Conservation (phyloP, 2,888 invertebrate species). For the Meandrusa payeni region DNA sequence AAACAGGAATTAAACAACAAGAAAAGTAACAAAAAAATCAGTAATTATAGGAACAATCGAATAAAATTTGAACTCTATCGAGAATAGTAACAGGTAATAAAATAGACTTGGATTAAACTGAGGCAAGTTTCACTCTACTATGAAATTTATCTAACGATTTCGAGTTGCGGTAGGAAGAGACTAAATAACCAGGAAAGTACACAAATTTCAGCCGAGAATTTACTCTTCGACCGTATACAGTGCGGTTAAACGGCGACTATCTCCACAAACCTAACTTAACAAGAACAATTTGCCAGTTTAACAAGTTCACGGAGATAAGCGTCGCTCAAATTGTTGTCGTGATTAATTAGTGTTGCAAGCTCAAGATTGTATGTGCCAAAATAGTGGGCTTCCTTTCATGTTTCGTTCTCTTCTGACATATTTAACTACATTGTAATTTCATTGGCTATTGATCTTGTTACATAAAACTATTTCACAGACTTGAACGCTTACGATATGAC, state of each 20-base stretch:
- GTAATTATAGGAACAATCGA: too few species aligned
- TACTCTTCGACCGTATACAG: slow-evolving; percentile 36
- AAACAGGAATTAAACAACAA: too few species aligned
- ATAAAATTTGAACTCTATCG: slow-evolving; percentile 12
- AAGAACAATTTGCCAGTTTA: slow-evolving; percentile 56
- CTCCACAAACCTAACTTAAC: slow-evolving; percentile 45
- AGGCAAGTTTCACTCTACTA: slow-evolving; percentile 13
- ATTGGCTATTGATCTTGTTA: too few species aligned
- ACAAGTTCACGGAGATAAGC: slow-evolving; percentile 50
- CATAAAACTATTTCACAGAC: too few species aligned
- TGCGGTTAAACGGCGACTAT: slow-evolving; percentile 39
- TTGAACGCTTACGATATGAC: too few species aligned
- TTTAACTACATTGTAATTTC: not conserved
- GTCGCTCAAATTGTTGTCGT: slow-evolving; percentile 48
- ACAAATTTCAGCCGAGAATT: slow-evolving; percentile 34
- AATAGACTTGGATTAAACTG: slow-evolving; percentile 15
- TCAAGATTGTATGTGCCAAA: slow-evolving; percentile 31
- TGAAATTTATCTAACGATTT: slow-evolving; percentile 26
- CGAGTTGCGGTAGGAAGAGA: slow-evolving; percentile 18
- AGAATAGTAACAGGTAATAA: slow-evolving; percentile 1
- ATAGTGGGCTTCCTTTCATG: not conserved
- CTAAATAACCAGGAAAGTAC: slow-evolving; percentile 28
- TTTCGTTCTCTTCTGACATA: not conserved
- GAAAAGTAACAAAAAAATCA: too few species aligned
- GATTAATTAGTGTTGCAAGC: slow-evolving; percentile 43